phyloP scores from a whole-genome alignment of 1,140 invertebrate genomes.

The Pogonus chalceus region DNA sequence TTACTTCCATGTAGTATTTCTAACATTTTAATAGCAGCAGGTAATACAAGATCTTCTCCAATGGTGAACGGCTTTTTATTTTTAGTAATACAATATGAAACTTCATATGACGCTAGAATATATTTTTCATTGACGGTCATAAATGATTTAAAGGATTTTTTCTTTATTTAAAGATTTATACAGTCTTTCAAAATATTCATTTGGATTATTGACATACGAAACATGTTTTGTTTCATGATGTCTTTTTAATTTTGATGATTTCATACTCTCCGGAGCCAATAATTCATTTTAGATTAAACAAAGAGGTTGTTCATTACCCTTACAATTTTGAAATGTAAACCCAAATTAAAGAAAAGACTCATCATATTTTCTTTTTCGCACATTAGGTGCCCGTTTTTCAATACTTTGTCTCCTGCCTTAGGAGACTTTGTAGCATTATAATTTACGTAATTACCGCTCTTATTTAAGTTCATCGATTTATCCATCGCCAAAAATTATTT shows the following conservation, averaged over 20 bases:
- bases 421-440: no score
- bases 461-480: no score
- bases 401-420: no score
- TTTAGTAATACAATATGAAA: slow-evolving; percentile 7
- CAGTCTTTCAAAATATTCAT: neutral
- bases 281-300: slow-evolving; percentile 8
- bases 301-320: slow-evolving; percentile 12
- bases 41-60: slow-evolving; percentile 5
- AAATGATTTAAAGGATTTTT: slow-evolving; percentile 4
- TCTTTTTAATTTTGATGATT: slow-evolving; percentile 12
- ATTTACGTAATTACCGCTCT: no score
- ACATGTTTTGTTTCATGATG: slow-evolving; percentile 12
- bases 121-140: no score
- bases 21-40: slow-evolving; percentile 16
- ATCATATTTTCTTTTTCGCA: slow-evolving; percentile 13
- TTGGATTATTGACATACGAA: slow-evolving; percentile 3
- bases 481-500: no score
- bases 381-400: no score
- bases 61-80: slow-evolving; percentile 10
- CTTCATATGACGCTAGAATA: slow-evolving; percentile 8
- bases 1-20: slow-evolving; percentile 14
- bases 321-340: slow-evolving; percentile 9
- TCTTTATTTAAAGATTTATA: neutral
- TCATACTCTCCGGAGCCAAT: slow-evolving; percentile 10
- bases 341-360: slow-evolving; percentile 10